phyloP scores from a whole-genome alignment of 2,113 vertebrate genomes.

The Daphoenositta chrysoptera region DNA sequence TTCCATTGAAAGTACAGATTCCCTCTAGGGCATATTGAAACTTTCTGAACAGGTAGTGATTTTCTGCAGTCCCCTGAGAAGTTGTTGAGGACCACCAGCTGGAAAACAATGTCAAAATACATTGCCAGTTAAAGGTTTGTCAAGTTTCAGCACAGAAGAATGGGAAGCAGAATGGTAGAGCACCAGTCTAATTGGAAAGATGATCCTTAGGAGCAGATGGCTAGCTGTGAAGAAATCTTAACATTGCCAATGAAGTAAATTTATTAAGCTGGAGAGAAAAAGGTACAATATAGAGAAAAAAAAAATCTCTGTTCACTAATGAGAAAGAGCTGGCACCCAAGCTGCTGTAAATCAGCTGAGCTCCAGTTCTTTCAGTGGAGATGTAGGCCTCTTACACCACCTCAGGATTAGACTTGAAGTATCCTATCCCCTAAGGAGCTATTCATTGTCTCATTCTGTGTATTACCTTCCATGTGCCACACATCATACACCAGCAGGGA shows the following conservation, averaged over 20 bases:
- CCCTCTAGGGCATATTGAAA: not conserved
- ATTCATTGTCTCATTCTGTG: not conserved
- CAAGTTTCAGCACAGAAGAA: not conserved
- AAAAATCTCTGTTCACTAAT: not conserved
- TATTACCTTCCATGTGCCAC: not conserved
- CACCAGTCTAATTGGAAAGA: not conserved
- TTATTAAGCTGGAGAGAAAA: not conserved
- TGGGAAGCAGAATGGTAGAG: not conserved
- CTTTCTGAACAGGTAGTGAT: not conserved
- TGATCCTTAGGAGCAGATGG: not conserved
- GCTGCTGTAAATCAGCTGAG: not conserved
- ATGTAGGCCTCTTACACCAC: not conserved
- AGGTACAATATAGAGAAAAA: not conserved
- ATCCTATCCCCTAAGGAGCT: not conserved
- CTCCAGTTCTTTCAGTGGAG: not conserved
- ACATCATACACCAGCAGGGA: not conserved
- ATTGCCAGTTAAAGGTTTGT: not conserved
- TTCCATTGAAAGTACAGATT: not conserved
- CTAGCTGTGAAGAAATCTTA: not conserved
- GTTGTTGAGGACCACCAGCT: not conserved
- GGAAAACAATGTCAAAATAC: not conserved
- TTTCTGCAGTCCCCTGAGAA: not conserved
- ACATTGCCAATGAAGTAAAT: not conserved
- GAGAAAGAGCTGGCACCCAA: not conserved
- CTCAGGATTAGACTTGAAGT: not conserved